Conservation (phyloP, 2,797 vertebrate species). For the Glossophaga mutica region DNA sequence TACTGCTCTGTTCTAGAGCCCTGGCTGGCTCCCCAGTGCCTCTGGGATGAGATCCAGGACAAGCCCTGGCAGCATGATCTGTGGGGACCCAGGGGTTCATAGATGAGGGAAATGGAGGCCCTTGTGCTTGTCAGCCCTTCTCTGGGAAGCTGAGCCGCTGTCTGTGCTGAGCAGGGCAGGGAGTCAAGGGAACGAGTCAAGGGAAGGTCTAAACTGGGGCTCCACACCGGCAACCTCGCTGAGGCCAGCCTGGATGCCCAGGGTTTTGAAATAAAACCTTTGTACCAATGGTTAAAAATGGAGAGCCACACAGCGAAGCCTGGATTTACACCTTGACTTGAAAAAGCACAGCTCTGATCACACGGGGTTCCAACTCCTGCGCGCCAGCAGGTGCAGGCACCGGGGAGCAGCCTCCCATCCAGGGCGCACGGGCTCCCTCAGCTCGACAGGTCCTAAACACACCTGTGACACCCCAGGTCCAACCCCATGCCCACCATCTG, state of each 20-base stretch:
- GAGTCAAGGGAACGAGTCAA: not conserved
- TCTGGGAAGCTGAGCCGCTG: not conserved
- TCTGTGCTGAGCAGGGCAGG: not conserved
- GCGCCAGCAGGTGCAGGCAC: not conserved
- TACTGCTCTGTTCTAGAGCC: not conserved
- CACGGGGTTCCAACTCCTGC: not conserved
- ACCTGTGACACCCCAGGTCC: too few relatives aligned
- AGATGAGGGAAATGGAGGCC: not conserved
- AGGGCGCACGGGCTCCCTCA: not conserved
- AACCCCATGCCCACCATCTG: rapidly evolving
- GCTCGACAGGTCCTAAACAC: not conserved
- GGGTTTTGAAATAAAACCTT: not conserved
- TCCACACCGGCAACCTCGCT: rapidly evolving
- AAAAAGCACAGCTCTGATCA: not conserved
- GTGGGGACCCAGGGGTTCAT: not conserved
- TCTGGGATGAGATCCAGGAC: not conserved
- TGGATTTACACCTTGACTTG: not conserved
- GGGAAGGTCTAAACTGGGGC: not conserved
- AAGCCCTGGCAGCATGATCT: not conserved
- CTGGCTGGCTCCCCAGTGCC: not conserved
- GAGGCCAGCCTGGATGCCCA: not conserved
- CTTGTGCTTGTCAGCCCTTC: not conserved
- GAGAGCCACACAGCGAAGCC: not conserved
- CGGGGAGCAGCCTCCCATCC: not conserved
- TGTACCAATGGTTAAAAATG: rapidly evolving